Base-by-base conservation (phyloP, 2,113 vertebrate species). In the Chinchilla lanigera region DNA sequence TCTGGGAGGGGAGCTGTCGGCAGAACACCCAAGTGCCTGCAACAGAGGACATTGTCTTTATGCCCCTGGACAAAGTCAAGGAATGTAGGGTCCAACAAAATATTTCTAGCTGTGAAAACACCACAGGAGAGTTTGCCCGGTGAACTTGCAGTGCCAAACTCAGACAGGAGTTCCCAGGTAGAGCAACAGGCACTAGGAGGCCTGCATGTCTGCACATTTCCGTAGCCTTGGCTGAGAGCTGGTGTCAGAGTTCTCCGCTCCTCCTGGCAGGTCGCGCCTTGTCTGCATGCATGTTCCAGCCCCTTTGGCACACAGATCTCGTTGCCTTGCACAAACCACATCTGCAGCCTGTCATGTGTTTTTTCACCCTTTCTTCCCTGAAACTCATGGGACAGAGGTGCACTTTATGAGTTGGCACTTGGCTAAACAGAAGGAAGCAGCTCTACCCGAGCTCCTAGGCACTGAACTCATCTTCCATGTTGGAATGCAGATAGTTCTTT, bases 331-430 rank as follows among this genome's bases (percentile, higher is more conserved):
- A 60, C 78, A 89, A 38, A 4, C 8, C 47, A 11, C 0, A 1
- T 13, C 78, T 24, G 50, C 0, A 1, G n/a, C 81, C 84, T 12
- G 6, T 10, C 2, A 17, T 7, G 12, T 17, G 50, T 41, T 63
- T 26, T 69, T 5, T 61, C 58, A 81, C 65, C 17, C 44, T 52
- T 22, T 10, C 67, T 26, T 54, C 83, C 30, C 0, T 5, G 1
- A 41, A 83, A 71, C 61, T 30, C 10, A 28, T 35, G 50, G 54
- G 71, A 56, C 41, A 56, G 81, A 96, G 69, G 56, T 73, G 81
- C 44, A 87, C 81, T 96, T 97, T 95, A 90, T 90, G 84, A 94
- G 65, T 56, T 3, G 54, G 54, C 94, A 52, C 77, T 24, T 82
- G 93, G 87, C 87, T 30, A 86, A 95, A 75, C 47, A 26, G 22